Base-by-base conservation (phyloP, 2,797 vertebrate species). In the Poeciliopsis turneri region DNA sequence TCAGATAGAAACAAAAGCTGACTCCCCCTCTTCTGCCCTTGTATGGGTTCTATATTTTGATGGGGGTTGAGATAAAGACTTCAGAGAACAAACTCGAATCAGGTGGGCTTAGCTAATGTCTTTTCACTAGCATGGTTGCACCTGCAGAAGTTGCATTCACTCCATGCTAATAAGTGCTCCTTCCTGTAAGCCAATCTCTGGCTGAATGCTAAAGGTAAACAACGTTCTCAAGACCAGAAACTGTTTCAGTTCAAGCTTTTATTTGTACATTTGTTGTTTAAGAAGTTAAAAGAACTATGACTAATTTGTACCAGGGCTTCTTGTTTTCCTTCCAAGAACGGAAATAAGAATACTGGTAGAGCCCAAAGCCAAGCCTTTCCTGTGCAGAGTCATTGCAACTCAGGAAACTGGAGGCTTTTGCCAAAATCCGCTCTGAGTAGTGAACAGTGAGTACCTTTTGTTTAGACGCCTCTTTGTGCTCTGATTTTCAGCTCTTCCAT, bases 401-500 rank as follows among this genome's bases (percentile, higher is more conserved):
- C 82, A 88, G 89, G 91, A 92, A 92, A 85, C 78, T 45, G 47
- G 72, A 69, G 70, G 41, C 72, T 80, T 82, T 85, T 79, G 84
- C 81, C 85, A 78, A 84, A 88, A 86, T 88, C 81, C 59, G 20
- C 74, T 84, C 78, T 73, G 73, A 82, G 43, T 49, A 43, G 36
- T 75, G 43, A 70, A 43, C 53, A 57, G 36, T 76, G 43, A 70
- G 64, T 78, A 46, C 77, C 57, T 84, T 82, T 90, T 88, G 78
- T 89, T 93, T 76, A 79, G 23, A 59, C 59, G 64, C 13, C 30
- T 95, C 93, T 83, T 81, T 92, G 55, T 92, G 72, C 77, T 84
- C 76, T 90, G 83, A 3, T 90, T 89, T 85, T 87, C 87, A 99
- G 97, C 95, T 98, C 80, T 99, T 98, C 92, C 97, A 98, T 45